Percentiles rank a stretch among this genome's conserved stretches.
These are phyloP conservation scores for Dendronephthya gigantea DNA, from an alignment of 64 coral and sea anemone species.

Conservation along the genomic window DNA sequence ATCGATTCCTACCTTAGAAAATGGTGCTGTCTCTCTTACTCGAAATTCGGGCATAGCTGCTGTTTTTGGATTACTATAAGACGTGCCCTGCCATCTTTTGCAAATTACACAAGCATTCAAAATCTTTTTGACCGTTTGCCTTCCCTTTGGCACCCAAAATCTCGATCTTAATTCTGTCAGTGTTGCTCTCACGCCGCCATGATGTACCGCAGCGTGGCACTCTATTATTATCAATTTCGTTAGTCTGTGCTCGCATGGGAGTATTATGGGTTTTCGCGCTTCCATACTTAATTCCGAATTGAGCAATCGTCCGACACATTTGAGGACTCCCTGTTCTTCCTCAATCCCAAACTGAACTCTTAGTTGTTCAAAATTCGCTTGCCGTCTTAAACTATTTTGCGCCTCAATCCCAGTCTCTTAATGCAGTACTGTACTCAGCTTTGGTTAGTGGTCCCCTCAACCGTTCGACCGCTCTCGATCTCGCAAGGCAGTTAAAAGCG, in stretches of 20 bases:
- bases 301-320: not conserved
- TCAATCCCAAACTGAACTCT: not conserved
- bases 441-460: not conserved
- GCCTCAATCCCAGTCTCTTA: not conserved
- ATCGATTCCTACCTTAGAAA: not conserved
- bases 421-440: not conserved
- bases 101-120: not conserved
- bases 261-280: not conserved
- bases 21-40: not conserved
- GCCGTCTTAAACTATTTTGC: not conserved
- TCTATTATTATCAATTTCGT: not conserved
- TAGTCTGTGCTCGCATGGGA: not conserved
- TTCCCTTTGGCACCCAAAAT: too few species aligned
- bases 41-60: not conserved
- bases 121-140: not conserved
- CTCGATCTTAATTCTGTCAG: not conserved
- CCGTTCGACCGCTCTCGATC: too few species aligned
- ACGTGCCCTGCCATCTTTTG: not conserved
- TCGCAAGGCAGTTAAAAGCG: too few species aligned
- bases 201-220: not conserved
- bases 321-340: not conserved
- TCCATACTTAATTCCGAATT: not conserved
- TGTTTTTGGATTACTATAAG: not conserved
- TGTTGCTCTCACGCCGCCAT: not conserved
- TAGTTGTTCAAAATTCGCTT: not conserved